Conservation (phyloP, 1,140 invertebrate species). For the Carposina sasakii region DNA sequence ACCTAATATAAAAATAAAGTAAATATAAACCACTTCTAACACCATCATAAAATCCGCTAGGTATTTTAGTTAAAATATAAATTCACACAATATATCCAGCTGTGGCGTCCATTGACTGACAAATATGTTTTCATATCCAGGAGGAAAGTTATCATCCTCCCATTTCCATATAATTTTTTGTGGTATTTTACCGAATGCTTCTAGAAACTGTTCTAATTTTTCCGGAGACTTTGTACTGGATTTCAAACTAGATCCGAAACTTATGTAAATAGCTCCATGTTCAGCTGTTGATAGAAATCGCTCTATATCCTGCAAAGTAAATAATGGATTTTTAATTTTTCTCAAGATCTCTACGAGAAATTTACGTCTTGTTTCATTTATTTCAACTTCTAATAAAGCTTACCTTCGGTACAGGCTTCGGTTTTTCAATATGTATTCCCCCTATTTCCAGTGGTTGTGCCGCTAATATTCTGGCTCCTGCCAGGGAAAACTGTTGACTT, state of each 20-base stretch:
- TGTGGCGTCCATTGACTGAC: conserved; percentile 78
- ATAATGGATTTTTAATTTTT: too few species aligned
- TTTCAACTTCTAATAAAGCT: too few species aligned
- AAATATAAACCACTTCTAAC: too few species aligned
- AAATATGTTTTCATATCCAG: conserved; percentile 72
- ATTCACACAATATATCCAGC: conserved; percentile 74
- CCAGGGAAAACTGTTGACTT: conserved; percentile 77
- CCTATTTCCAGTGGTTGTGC: conserved; percentile 78
- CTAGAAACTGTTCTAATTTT: conserved; percentile 64
- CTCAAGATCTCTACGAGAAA: too few species aligned
- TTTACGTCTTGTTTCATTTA: too few species aligned
- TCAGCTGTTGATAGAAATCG: conserved; percentile 71
- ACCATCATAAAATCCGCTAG: too few species aligned
- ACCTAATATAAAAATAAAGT: too few species aligned
- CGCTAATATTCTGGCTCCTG: conserved; percentile 69
- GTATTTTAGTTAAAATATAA: too few species aligned
- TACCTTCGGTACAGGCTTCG: conserved; percentile 42
- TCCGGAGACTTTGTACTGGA: conserved; percentile 49
- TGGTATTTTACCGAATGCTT: conserved; percentile 71
- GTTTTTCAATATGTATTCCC: conserved; percentile 74
- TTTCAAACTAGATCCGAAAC: conserved; percentile 73
- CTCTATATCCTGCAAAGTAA: conserved; percentile 72
- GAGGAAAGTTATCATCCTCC: conserved; percentile 68
- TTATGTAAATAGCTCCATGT: conserved; percentile 76
- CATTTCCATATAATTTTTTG: conserved; percentile 78